A percentile compares a stretch with the other conserved stretches of the same genome.
These are phyloP conservation scores for Podilymbus podiceps DNA, from an alignment of 2,113 vertebrate species.

Conservation along the genomic window DNA sequence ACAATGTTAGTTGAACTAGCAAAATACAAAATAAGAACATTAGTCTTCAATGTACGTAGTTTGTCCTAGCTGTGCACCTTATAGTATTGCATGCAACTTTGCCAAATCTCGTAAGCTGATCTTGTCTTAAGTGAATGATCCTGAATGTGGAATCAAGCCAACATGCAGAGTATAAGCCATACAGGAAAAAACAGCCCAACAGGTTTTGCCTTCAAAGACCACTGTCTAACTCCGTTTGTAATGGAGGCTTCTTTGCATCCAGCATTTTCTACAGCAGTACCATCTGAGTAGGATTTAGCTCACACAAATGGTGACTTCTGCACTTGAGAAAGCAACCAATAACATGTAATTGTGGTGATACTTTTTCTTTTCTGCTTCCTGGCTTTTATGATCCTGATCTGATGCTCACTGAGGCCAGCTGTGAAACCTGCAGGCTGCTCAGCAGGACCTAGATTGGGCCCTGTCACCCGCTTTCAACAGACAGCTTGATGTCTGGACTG, in stretches of 20 bases:
- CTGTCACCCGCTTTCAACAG: background rate
- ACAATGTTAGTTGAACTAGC: background rate
- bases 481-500: background rate
- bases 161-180: accelerated
- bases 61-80: background rate
- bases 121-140: background rate
- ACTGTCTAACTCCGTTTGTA: background rate
- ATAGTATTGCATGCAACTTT: background rate
- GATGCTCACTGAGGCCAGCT: background rate
- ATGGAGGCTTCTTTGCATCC: background rate
- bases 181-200: background rate
- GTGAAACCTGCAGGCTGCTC: background rate
- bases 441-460: background rate
- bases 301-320: background rate
- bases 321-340: background rate
- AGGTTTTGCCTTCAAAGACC: background rate
- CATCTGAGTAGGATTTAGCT: background rate
- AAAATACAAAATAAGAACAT: background rate
- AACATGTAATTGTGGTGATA: background rate
- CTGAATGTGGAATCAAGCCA: background rate
- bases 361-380: background rate
- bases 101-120: background rate
- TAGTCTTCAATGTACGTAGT: background rate
- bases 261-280: background rate
- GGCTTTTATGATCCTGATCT: background rate